Evolutionary conservation across 2,888 invertebrate species (phyloP), one percentile per base, ranked within the genome.

Genomic region (Stenotaenia linearis): DNA sequence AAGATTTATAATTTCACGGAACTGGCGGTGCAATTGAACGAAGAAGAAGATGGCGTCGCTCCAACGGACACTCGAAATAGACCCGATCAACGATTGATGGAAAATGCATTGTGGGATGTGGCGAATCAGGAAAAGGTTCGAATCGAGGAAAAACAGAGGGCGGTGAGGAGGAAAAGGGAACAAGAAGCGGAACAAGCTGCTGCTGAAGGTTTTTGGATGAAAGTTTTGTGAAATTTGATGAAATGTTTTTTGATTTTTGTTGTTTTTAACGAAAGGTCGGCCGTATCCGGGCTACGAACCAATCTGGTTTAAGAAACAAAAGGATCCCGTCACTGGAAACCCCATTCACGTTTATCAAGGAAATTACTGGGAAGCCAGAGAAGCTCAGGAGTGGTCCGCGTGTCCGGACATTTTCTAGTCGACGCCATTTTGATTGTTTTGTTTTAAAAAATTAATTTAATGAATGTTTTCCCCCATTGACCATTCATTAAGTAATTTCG

Each of bases 51-150:
- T 5, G 93, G 91, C 81, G 92, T 98, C 32, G 97, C 97, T 78
- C 98, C 98, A 10, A 97, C 98, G 0, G 99, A 99, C 89, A 92
- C 94, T 78, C 91, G 98, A 37, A 87, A 90, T 78, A 90, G 99
- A 80, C 98, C 98, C 80, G 99, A 99, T 90, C 99, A 99, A 88
- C 91, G 98, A 78, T 90, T 97, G 83, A 99, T 99, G 98, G 98
- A 98, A 87, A 90, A 94, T 81, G 97, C 96, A 2, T 89, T 89
- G 79, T 96, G 97, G 94, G 94, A 97, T 84, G 93, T 93, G 82
- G 96, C 97, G 80, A 97, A 97, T 87, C 86, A 88, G 0, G 94
- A 78, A 40, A 84, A 89, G 83, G 86, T 94, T 35, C 89, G 90
- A 80, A 89, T 99, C 30, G 99, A 99, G 87, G 98, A 99, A 87